A percentile compares a stretch with the other conserved stretches of the same genome.
Conservation (phyloP, 2,888 invertebrate species). For the Aporophyla lueneburgensis region DNA sequence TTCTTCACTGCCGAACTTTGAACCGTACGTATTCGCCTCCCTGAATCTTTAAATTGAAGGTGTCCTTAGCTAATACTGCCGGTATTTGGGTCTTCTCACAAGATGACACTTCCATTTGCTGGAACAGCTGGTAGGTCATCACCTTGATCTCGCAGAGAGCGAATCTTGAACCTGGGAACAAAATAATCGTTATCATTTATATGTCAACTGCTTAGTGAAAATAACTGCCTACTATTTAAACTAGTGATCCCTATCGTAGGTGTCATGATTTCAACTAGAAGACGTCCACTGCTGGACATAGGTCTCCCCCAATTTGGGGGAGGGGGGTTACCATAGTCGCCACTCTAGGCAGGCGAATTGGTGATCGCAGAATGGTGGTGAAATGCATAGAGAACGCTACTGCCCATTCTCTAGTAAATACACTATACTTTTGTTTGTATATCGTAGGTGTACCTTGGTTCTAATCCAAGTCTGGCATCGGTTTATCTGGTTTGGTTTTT, state of each 20-base stretch:
- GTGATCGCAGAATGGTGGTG: too few relatives aligned
- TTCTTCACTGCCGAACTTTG: conserved; percentile 17
- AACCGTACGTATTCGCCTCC: conserved; percentile 41
- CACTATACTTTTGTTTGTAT: too few relatives aligned
- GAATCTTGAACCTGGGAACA: conserved; percentile 74
- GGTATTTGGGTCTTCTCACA: conserved; percentile 75
- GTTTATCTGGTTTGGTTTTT: background rate
- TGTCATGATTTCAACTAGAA: too few relatives aligned
- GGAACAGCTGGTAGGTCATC: conserved; percentile 77
- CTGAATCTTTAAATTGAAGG: conserved; percentile 19
- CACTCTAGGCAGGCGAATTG: too few relatives aligned
- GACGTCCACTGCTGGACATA: too few relatives aligned
- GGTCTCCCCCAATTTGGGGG: too few relatives aligned
- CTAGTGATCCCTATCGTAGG: background rate
- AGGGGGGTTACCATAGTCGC: too few relatives aligned
- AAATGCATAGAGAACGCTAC: too few relatives aligned
- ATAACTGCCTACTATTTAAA: background rate
- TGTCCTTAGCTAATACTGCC: conserved; percentile 12
- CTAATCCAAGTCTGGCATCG: background rate
- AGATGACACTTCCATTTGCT: conserved; percentile 74
- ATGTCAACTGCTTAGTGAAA: background rate
- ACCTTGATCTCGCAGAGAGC: conserved; percentile 82
- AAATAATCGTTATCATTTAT: background rate
- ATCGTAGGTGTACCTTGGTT: background rate
- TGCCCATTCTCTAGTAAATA: too few relatives aligned